Base-by-base conservation (phyloP, 2,113 vertebrate genomes). In the Ptilonorhynchus violaceus region DNA sequence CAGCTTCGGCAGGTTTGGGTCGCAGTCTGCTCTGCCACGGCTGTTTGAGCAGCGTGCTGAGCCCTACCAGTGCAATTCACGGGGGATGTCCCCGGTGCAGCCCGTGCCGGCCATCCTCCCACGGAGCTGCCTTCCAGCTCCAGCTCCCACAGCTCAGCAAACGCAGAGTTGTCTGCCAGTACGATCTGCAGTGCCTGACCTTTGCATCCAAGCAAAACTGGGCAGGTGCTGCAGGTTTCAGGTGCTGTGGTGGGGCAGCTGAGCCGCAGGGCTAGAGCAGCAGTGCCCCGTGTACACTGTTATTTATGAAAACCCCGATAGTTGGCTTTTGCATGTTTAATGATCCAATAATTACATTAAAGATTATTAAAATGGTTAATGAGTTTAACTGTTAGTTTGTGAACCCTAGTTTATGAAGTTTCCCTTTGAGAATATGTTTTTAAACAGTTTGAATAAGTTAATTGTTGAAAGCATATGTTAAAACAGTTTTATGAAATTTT, bases 41-140 rank as follows among this genome's bases (percentile, higher is more conserved):
- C 72, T 58, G 37, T 15, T 12, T 49, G 5, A 14, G 27, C 5
- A 5, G 14, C 2, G 3, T 0, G 1, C 0, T 12, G 13, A 19
- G 12, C 15, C 17, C 58, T 21, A 6, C 21, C 75, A 64, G 42
- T 18, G 31, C 35, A 33, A 7, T 0, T 28, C 49, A 4, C 0
- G 6, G 31, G 31, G 19, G 4, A 14, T 52, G 8, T 55, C 35
- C 84, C 49, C 2, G 3, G 1, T 3, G 42, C 25, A 24, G 47
- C 33, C 52, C 37, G 17, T 67, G 4, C 25, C 14, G 49, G 6
- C 2, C 18, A 9, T 10, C 7, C 19, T 67, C n/a, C 41, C 3
- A 1, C 46, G 13, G 41, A 70, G 33, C 18, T 23, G 7, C 2
- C 23, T 37, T 11, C 37, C 35, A 64, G 53, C 72, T 55, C 31